Evolutionary conservation across 2,888 invertebrate species (phyloP).

Genomic region (Eilema depressum): DNA sequence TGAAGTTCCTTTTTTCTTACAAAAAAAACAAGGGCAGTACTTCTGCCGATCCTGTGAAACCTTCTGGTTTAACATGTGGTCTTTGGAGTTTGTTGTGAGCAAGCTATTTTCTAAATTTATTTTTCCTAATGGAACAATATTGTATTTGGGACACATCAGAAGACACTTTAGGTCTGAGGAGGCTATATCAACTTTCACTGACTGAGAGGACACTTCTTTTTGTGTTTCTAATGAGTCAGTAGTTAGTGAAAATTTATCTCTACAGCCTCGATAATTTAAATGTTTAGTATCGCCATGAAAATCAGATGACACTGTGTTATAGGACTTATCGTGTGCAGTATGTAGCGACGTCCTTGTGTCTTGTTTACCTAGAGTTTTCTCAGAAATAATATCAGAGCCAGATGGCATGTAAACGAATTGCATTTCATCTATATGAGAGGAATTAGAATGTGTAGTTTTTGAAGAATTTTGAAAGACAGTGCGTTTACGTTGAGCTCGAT

Average conservation of each 20-base stretch:
- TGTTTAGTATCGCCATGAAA: background rate
- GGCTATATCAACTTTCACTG: background rate
- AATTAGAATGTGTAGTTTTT: background rate
- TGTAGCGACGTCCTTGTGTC: background rate
- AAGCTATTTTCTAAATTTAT: background rate
- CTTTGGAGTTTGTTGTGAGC: background rate
- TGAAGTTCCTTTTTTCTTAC: conserved; percentile 13
- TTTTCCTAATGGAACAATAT: background rate
- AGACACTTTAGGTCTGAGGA: conserved; percentile 9
- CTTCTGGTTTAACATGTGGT: background rate
- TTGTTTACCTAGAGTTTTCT: background rate
- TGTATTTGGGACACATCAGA: conserved; percentile 6
- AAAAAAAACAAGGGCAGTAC: conserved; percentile 2
- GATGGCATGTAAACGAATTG: background rate
- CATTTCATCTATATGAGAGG: background rate
- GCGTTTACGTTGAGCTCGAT: background rate
- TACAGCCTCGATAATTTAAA: background rate
- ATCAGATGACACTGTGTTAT: background rate
- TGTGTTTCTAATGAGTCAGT: background rate
- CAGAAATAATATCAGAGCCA: background rate
- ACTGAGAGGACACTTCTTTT: background rate
- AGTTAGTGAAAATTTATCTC: background rate
- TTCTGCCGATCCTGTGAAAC: background rate
- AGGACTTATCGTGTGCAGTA: background rate
- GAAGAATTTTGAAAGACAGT: background rate